phyloP scores from a whole-genome alignment of 1,140 invertebrate genomes.

The Ctenoplectra terminalis region DNA sequence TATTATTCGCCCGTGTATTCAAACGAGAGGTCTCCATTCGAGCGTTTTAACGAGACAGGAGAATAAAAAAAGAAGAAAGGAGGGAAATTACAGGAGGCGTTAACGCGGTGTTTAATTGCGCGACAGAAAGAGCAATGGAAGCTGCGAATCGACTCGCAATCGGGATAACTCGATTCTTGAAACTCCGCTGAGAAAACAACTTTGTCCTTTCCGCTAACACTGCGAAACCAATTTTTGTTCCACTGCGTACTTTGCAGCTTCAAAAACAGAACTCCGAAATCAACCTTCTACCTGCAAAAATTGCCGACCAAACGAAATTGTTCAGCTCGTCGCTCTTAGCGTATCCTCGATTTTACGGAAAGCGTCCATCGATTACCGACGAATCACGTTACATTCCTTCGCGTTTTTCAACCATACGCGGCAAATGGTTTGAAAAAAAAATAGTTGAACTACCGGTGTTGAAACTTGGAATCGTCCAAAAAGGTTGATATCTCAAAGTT shows the following conservation, averaged over 20 bases:
- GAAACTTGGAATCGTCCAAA: too few relatives aligned
- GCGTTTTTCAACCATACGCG: too few relatives aligned
- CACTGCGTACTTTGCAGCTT: background rate
- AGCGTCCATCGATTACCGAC: background rate
- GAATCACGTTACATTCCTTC: too few relatives aligned
- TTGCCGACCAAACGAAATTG: background rate
- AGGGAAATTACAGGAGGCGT: background rate
- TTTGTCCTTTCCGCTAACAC: background rate
- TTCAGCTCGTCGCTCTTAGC: background rate
- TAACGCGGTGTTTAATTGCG: slow-evolving; percentile 5
- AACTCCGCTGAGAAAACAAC: background rate
- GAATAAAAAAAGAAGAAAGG: too few relatives aligned
- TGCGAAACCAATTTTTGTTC: background rate
- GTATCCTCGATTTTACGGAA: background rate
- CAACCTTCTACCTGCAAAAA: too few relatives aligned
- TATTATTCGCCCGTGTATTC: background rate
- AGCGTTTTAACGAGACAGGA: background rate
- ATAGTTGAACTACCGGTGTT: too few relatives aligned
- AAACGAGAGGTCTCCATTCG: background rate
- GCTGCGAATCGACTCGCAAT: background rate
- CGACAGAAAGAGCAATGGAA: background rate
- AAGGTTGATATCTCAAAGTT: too few relatives aligned
- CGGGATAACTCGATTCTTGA: background rate
- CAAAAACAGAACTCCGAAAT: background rate
- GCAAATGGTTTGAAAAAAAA: too few relatives aligned